Evolutionary conservation across 2,888 invertebrate species (phyloP).

Genomic region (Dryomyza anilis): DNA sequence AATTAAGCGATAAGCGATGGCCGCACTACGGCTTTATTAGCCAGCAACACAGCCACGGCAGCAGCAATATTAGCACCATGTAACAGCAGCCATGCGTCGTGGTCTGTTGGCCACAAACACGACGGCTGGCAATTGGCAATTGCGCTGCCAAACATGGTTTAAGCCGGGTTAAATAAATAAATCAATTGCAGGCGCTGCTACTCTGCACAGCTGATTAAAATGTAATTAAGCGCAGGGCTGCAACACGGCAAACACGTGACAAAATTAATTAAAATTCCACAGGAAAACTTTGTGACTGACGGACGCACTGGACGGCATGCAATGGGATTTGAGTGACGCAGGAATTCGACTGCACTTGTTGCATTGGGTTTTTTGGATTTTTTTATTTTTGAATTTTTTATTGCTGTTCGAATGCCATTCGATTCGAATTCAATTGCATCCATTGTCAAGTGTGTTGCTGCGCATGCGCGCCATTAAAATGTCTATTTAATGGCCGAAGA

Average conservation of each 20-base stretch:
- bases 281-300: background rate
- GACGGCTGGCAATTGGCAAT: background rate
- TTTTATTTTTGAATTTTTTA: background rate
- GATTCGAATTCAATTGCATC: slow-evolving; percentile 3
- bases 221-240: slow-evolving; percentile 18
- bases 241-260: slow-evolving; percentile 6
- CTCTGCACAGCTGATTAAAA: slow-evolving; percentile 20
- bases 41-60: no score
- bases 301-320: background rate
- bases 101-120: background rate
- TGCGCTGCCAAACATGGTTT: slow-evolving; percentile 22
- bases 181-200: slow-evolving; percentile 18
- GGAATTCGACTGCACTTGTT: background rate
- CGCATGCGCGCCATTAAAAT: slow-evolving; percentile 14
- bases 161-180: slow-evolving; percentile 25
- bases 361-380: background rate
- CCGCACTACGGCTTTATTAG: background rate
- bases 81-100: background rate
- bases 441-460: background rate
- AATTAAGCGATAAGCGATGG: slow-evolving; percentile 12
- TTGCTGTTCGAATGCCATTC: background rate
- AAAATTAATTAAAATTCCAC: slow-evolving; percentile 17
- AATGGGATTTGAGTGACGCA: background rate
- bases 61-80: background rate
- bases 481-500: background rate